Base-by-base conservation (phyloP, 2,113 vertebrate species). In the Struthio camelus region DNA sequence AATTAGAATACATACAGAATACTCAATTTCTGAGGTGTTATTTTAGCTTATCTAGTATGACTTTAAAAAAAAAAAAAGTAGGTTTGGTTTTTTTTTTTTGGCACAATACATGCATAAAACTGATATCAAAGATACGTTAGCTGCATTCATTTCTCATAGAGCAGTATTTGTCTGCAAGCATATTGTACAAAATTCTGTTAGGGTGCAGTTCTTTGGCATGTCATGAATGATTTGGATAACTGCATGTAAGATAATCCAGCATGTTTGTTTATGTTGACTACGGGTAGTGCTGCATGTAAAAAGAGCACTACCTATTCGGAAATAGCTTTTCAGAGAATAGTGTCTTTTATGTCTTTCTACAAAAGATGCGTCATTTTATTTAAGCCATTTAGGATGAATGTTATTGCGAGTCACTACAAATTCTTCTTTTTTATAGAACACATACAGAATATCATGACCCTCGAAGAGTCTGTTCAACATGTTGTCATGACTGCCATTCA, bases 401-500 rank as follows among this genome's bases (percentile, higher is more conserved):
- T 24, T 54, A 36, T 82, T 11, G 4, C 22, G 22, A 91, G 51
- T 94, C 40, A 16, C 20, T 92, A 2, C 36, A 56, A 70, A 66
- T 91, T 71, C 20, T 78, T 85, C 61, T 28, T 84, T 80, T 94
- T 94, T 86, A 25, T 95, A 99, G 99, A 99, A 59, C 99, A 99
- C 94, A 99, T 99, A 96, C 99, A 99, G 97, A 98, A 98, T 93
- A 99, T 99, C 97, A 99, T 99, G 99, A 99, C 99, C 27, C 94
- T 99, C 88, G 99, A 99, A 91, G 99, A 99, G 85, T 99, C 99
- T 85, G 99, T 99, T 83, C 99, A 99, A 30, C 99, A 99, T 58
- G 99, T 99, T 93, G 99, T 99, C 71, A 99, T 99, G 99, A 99
- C 99, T 66, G 99, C 99, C 94, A 99, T 99, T 97, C 99, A 99